Conservation (phyloP, 2,797 vertebrate genomes). For the Artibeus jamaicensis region DNA sequence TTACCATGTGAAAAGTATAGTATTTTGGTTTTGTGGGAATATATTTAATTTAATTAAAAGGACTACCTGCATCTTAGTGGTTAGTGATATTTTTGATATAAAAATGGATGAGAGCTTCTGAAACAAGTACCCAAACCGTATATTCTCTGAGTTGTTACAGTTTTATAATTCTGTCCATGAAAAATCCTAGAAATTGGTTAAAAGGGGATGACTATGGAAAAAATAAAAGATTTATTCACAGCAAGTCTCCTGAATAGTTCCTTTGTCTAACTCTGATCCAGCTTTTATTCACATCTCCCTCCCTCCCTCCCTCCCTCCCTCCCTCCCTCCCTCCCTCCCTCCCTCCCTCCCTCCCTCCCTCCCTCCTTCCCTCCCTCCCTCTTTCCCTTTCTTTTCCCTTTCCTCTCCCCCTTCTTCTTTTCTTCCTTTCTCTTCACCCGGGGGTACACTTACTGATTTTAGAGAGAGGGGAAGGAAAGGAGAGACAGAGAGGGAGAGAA, state of each 20-base stretch:
- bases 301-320: too few relatives aligned
- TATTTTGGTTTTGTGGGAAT: background rate
- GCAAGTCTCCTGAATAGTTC: background rate
- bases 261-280: background rate
- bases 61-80: background rate
- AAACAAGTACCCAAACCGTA: background rate
- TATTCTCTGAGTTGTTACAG: background rate
- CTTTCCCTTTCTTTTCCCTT: too few relatives aligned
- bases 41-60: background rate
- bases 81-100: conserved; percentile 28
- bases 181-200: background rate
- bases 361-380: too few relatives aligned
- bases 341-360: too few relatives aligned
- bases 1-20: background rate
- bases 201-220: background rate
- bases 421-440: too few relatives aligned
- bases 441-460: too few relatives aligned
- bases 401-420: too few relatives aligned
- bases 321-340: too few relatives aligned
- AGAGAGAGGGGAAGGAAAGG: too few relatives aligned
- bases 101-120: background rate
- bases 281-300: background rate
- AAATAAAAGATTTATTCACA: background rate
- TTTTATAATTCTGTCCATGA: conserved; percentile 12
- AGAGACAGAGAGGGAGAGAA: too few relatives aligned